Conservation (phyloP, 2,113 vertebrate genomes). For the Spea bombifrons region DNA sequence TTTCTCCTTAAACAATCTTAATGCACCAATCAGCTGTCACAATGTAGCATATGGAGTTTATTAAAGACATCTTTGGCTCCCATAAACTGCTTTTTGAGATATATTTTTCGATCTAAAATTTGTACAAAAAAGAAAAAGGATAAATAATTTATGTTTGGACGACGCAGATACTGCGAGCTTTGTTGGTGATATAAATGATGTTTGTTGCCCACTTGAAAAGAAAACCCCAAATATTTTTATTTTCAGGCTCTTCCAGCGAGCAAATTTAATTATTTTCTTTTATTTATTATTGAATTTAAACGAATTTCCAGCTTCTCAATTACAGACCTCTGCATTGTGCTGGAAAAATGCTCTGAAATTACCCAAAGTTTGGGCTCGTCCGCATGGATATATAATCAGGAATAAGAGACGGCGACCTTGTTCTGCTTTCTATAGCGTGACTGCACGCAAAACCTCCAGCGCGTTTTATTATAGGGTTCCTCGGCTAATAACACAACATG, state of each 20-base stretch:
- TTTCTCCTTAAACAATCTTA: too few relatives aligned
- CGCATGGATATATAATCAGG: not conserved
- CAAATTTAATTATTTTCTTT: too few relatives aligned
- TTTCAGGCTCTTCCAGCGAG: not conserved
- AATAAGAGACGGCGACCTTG: not conserved
- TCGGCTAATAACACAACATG: not conserved
- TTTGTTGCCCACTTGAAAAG: slow-evolving; percentile 7
- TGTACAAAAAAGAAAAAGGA: not conserved
- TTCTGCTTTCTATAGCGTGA: not conserved
- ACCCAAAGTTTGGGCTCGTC: not conserved
- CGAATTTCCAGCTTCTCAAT: not conserved
- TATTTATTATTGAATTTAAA: not conserved
- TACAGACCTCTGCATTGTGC: not conserved
- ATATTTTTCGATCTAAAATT: too few relatives aligned
- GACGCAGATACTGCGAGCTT: not conserved
- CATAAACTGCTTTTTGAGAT: too few relatives aligned
- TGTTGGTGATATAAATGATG: not conserved
- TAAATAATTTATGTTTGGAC: not conserved
- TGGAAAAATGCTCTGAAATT: not conserved
- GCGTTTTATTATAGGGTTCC: not conserved
- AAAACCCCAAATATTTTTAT: not conserved
- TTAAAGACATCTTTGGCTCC: too few relatives aligned
- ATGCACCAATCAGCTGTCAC: too few relatives aligned
- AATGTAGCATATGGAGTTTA: too few relatives aligned
- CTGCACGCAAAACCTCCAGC: not conserved